Evolutionary conservation across 30 jellyfish, hydroid and myxozoan genomes (phyloP), one percentile per base, ranked within the genome.

Genomic region (Hydra vulgaris): DNA sequence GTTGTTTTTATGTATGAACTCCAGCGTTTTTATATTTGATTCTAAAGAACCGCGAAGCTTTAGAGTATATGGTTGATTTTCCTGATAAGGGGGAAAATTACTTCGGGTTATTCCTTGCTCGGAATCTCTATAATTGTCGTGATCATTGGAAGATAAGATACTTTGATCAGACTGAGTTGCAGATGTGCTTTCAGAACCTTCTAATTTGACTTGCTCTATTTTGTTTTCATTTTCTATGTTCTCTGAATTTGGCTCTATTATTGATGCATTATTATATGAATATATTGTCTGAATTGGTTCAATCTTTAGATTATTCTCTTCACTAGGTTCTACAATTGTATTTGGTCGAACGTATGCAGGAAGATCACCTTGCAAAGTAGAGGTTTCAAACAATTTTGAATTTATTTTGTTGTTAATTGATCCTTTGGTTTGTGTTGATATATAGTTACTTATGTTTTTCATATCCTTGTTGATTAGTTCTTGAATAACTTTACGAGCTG

Each of bases 51-150:
- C 84, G 17, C 74, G 20, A 68, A 68, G 75, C 16, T 68, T 68
- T n/a, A 53, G 18, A 7, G 55, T 67, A 26, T n/a, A n/a, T 1
- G 56, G 55, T 18, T 26, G 79, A 21, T 16, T 78, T 56, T 78
- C 79, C 8, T 1, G 25, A 19, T 22, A 21, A 3, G 22, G 55
- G 22, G 85, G 27, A 54, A 22, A 22, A 7, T 54, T 7, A 26
- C 85, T 78, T 78, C 85, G 85, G 1, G 77, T 67, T 19, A 56
- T 25, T 21, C 80, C 85, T 21, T 56, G 54, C 27, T 78, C 85
- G 16, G 27, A 7, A 20, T n/a, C 27, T n/a, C 16, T 68, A n/a
- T 4, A 23, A 68, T 16, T 23, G 8, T 15, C 15, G 7, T 68
- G 25, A 23, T 68, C 75, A 15, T n/a, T 15, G 8, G 25, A 16